Evolutionary conservation across 2,113 vertebrate species (phyloP).

Genomic region (Pseudolaguvia tuberculata): DNA sequence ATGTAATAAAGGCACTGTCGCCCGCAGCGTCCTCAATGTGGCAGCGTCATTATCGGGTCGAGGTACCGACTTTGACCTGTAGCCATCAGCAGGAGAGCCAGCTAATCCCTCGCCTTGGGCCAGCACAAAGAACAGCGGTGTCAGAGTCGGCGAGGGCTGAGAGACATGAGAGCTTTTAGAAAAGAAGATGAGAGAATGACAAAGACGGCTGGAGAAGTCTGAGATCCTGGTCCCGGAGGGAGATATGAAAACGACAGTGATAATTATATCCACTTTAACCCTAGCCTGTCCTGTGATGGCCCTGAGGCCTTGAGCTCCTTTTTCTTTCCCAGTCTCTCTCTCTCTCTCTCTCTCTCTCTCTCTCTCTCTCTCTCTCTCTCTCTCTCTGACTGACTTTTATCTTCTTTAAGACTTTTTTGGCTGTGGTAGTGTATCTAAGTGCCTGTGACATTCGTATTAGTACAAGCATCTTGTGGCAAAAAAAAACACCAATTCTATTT

Average conservation of each 20-base stretch:
- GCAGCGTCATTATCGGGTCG: slow-evolving; percentile 31
- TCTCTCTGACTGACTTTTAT: slow-evolving; percentile 8
- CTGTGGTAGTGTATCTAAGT: slow-evolving; percentile 14
- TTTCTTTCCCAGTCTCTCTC: slow-evolving; percentile 13
- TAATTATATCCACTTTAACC: slow-evolving; percentile 37
- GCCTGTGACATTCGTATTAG: background rate
- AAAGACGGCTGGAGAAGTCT: slow-evolving; percentile 11
- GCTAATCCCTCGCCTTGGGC: slow-evolving; percentile 38
- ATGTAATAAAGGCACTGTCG: slow-evolving; percentile 36
- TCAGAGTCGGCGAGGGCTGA: slow-evolving; percentile 28
- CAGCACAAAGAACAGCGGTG: slow-evolving; percentile 36
- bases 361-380: slow-evolving; percentile 16
- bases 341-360: no score
- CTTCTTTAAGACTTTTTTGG: slow-evolving; percentile 7
- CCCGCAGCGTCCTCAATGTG: slow-evolving; percentile 16
- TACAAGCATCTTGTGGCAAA: slow-evolving; percentile 14
- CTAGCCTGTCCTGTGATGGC: slow-evolving; percentile 27
- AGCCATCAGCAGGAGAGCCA: slow-evolving; percentile 30
- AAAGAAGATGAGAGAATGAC: slow-evolving; percentile 24
- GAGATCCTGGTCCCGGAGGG: slow-evolving; percentile 32
- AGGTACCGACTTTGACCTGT: slow-evolving; percentile 35
- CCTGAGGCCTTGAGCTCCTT: slow-evolving; percentile 18
- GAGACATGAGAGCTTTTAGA: slow-evolving; percentile 19
- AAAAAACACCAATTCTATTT: background rate
- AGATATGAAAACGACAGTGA: slow-evolving; percentile 27